Evolutionary conservation across 2,113 vertebrate genomes (phyloP).

Genomic region (Salminus brasiliensis): DNA sequence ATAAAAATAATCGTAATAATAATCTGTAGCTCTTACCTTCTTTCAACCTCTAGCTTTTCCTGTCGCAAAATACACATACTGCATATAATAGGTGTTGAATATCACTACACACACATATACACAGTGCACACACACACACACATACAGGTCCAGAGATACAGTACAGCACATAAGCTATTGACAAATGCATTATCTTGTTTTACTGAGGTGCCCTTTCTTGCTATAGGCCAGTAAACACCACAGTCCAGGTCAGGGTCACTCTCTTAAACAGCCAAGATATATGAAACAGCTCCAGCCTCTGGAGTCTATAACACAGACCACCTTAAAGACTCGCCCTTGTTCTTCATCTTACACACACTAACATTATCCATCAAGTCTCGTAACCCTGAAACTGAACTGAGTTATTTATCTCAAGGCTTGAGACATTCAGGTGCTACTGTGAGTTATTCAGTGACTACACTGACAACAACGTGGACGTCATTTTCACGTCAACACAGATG

Average conservation of each 20-base stretch:
- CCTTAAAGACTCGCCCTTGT: not conserved
- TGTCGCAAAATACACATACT: not conserved
- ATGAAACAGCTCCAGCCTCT: not conserved
- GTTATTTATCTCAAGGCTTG: too few species aligned
- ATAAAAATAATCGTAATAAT: too few species aligned
- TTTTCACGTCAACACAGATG: too few species aligned
- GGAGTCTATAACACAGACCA: not conserved
- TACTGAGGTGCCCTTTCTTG: slow-evolving; percentile 39
- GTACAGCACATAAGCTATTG: not conserved
- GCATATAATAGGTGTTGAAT: too few species aligned
- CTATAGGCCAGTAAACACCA: slow-evolving; percentile 46
- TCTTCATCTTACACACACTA: not conserved
- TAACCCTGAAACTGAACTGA: not conserved
- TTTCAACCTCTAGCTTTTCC: too few species aligned
- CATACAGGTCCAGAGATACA: not conserved
- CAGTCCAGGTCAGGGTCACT: not conserved
- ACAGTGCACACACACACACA: not conserved
- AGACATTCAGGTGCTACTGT: too few species aligned
- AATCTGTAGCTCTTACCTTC: too few species aligned
- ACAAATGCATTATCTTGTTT: slow-evolving; percentile 55
- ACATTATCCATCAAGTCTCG: not conserved
- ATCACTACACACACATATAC: slow-evolving; percentile 4
- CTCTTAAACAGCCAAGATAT: slow-evolving; percentile 14
- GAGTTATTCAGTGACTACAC: too few species aligned
- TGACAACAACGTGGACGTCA: too few species aligned